These are phyloP conservation scores for Byasa hedistus DNA, from an alignment of 2,888 invertebrate species.

Conservation along the genomic window DNA sequence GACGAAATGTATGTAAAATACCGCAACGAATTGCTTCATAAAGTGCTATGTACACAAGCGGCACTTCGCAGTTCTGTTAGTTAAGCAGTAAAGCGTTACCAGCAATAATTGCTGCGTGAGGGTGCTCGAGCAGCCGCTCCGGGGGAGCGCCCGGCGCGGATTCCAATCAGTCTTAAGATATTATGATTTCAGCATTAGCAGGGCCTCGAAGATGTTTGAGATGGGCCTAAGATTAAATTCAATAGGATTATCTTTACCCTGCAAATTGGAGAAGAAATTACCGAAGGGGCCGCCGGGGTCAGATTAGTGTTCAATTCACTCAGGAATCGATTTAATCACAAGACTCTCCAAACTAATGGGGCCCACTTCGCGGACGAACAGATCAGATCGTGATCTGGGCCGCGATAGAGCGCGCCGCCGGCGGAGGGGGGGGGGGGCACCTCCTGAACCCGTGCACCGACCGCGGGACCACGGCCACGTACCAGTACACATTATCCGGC, in stretches of 20 bases:
- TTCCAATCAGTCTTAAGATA: conserved; percentile 21
- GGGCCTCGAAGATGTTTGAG: conserved; percentile 19
- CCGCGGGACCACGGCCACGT: too few relatives aligned
- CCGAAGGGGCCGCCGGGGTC: conserved; percentile 24
- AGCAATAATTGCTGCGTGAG: not conserved
- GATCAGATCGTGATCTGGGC: conserved; percentile 54
- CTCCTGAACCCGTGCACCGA: too few relatives aligned
- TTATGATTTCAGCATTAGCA: conserved; percentile 19
- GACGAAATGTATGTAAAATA: too few relatives aligned
- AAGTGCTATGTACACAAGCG: too few relatives aligned
- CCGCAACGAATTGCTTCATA: too few relatives aligned
- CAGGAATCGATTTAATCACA: conserved; percentile 51
- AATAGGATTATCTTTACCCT: conserved; percentile 30
- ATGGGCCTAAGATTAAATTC: conserved; percentile 26
- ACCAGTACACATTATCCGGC: too few relatives aligned
- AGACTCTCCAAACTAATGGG: conserved; percentile 57
- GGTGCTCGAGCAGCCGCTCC: not conserved
- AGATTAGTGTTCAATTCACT: conserved; percentile 50
- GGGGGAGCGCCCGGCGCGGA: not conserved
- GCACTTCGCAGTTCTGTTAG: too few relatives aligned
- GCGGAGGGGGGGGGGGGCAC: not conserved
- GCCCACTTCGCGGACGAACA: conserved; percentile 53
- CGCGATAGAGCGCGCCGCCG: conserved; percentile 45
- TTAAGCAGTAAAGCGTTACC: not conserved
- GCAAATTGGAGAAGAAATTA: conserved; percentile 30